phyloP scores from a whole-genome alignment of 2,797 vertebrate genomes.

The Danio jaintianensis region DNA sequence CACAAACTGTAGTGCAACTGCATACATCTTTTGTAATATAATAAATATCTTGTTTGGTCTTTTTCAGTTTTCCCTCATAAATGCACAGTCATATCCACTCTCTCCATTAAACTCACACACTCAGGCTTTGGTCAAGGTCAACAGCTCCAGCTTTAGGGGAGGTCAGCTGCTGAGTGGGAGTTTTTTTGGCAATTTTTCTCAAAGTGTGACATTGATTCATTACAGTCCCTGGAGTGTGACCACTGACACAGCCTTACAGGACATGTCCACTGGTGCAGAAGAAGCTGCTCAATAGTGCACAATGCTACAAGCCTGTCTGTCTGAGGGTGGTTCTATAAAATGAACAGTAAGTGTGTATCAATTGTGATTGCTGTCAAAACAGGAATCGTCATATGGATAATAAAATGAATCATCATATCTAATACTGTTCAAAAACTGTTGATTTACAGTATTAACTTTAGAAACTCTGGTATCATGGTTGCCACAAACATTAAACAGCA shows the following conservation, averaged over 20 bases:
- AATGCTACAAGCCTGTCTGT: not conserved
- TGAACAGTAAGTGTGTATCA: not conserved
- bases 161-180: conserved; percentile 34
- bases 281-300: not conserved
- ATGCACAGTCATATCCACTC: conserved; percentile 15
- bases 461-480: not conserved
- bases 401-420: conserved; percentile 5
- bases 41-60: not conserved
- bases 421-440: not conserved
- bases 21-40: too few species aligned
- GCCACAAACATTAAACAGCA: not conserved
- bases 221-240: conserved; percentile 28
- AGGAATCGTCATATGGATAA: too few species aligned
- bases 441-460: too few species aligned
- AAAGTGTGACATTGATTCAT: conserved; percentile 30
- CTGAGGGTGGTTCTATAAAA: not conserved
- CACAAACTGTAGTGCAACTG: too few species aligned
- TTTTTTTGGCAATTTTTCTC: conserved; percentile 29
- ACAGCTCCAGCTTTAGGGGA: conserved; percentile 16
- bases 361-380: not conserved
- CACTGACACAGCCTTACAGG: conserved; percentile 29
- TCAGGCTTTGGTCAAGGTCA: conserved; percentile 24
- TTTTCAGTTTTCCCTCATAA: conserved; percentile 16
- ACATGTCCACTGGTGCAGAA: conserved; percentile 11
- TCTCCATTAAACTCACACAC: conserved; percentile 22